Base-by-base conservation (phyloP, 2,113 vertebrate species). In the Oophaga pumilio region DNA sequence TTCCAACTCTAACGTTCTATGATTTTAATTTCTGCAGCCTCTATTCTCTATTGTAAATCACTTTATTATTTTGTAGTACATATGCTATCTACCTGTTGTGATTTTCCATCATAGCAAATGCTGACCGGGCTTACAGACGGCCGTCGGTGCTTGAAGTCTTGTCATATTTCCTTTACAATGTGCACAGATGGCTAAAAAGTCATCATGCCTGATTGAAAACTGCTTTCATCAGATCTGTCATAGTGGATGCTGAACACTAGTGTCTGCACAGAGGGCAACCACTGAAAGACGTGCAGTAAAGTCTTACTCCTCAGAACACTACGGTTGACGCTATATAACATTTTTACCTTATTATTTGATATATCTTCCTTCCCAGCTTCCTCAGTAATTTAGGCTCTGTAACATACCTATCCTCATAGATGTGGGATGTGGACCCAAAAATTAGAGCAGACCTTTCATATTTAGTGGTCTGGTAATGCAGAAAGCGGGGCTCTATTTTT, bases 71-170 rank as follows among this genome's bases (percentile, higher is more conserved):
- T 11, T 56, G 26, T 74, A n/a, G 57, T 50, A 56, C 68, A 33
- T 69, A 43, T 59, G 15, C 20, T 43, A 10, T 59, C 74, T 85
- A 85, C 57, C 84, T 64, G 57, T 76, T 77, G 56, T 85, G 84
- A 85, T 74, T 50, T 85, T 85, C 22, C 18, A 22, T 50, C 57
- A 52, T 76, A 28, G 33, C 14, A 50, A 76, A 62, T 77, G 56
- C 57, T 50, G 57, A 76, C 71, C 50, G 56, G 71, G 60, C 53
- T 76, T 50, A 18, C 52, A 33, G 53, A 59, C 28, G 83, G 64
- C 83, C 59, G 4, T 49, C 22, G 28, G 24, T 64, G 73, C 71
- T 85, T 64, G 73, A 74, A 64, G 57, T 85, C 73, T 64, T 77
- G 71, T 77, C 84, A 50, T 43, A 17, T 85, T 85, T 85, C 43